Base-by-base conservation (phyloP, 2,888 invertebrate species). In the Calliopum simillimum region DNA sequence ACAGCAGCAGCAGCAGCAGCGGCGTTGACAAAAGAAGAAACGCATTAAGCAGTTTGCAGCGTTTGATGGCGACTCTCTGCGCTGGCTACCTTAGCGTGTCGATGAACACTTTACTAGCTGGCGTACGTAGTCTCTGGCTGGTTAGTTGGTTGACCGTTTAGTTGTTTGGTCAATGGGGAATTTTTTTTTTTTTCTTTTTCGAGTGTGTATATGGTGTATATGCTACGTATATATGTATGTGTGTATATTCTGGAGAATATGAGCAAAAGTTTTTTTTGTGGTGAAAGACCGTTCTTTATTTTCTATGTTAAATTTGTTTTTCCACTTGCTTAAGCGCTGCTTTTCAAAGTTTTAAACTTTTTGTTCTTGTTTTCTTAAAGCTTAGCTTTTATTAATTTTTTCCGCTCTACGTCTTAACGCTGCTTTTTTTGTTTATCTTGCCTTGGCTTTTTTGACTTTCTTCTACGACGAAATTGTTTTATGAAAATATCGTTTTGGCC, bases 21-120 rank as follows among this genome's bases (percentile, higher is more conserved):
- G 19, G 59, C n/a, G n/a, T n/a, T 49, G 47, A 59, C 49, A 23
- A 67, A 65, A 67, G 49, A 16, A 49, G 43, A 41, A 58, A 58
- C 58, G 47, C 59, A 47, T 21, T 59, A 59, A 59, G 59, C 59
- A 25, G 16, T 16, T 23, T 16, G 44, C 46, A 66, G 56, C 19
- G 47, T 56, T 59, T 59, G 56, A 33, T 55, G 25, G 56, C 5
- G 8, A 46, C 19, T 46, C 56, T 33, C 16, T 14, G 2, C 33
- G 33, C 33, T 33, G 33, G 33, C 33, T 33, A 8, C 33, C 33
- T 49, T 62, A 47, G 33, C 25, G 47, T 47, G 47, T 33, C 59
- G 43, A 43, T 41, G 41, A 55, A 66, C 66, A 47, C 56, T 66
- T 46, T 58, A n/a, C 14, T 51, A 53, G 23, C 12, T 56, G 56